Percentiles rank a stretch among this genome's conserved stretches.
Evolutionary conservation across 2,113 vertebrate genomes (phyloP).

Genomic region (Podocnemis expansa): DNA sequence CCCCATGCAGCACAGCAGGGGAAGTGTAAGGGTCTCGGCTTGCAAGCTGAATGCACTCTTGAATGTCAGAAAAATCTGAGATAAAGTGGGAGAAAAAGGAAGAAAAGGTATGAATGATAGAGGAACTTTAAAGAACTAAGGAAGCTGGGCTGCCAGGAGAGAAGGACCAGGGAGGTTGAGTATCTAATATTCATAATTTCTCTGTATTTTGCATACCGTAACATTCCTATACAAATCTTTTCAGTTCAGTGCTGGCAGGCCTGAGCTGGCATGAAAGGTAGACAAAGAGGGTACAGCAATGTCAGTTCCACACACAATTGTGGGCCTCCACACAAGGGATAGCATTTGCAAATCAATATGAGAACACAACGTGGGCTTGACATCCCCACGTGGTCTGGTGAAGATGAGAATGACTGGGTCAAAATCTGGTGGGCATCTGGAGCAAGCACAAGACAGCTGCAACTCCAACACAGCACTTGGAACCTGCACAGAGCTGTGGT

Average conservation of each 20-base stretch:
- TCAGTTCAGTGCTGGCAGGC: background rate
- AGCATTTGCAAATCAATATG: background rate
- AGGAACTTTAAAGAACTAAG: background rate
- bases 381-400: background rate
- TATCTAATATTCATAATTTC: background rate
- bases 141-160: background rate
- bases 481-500: background rate
- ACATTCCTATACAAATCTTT: background rate
- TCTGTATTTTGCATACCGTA: background rate
- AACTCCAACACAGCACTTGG: background rate
- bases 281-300: rapidly evolving
- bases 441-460: rapidly evolving
- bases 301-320: background rate
- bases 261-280: background rate
- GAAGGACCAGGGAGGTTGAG: background rate
- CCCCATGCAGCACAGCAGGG: background rate
- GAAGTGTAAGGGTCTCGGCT: background rate
- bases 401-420: background rate
- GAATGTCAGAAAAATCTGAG: background rate
- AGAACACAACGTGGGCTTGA: background rate
- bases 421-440: background rate
- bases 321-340: background rate
- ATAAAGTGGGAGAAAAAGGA: background rate
- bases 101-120: background rate
- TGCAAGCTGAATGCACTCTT: background rate